Evolutionary conservation across 2,888 invertebrate species (phyloP).

Genomic region (Epinotia demarniana): DNA sequence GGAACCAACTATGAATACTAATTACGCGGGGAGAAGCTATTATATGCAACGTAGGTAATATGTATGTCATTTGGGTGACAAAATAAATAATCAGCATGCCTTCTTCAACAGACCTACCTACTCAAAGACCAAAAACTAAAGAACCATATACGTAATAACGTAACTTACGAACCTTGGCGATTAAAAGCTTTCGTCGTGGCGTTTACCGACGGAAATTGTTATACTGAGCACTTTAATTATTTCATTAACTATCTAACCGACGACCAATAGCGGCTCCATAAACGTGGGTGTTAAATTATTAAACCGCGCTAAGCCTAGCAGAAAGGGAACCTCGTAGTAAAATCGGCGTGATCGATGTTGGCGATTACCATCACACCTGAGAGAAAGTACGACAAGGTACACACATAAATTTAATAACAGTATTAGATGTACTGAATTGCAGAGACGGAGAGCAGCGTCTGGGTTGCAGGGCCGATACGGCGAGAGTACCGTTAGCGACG

Average conservation of each 20-base stretch:
- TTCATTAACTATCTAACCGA: constrained; percentile 21
- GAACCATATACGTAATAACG: constrained; percentile 11
- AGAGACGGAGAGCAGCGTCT: constrained; percentile 65
- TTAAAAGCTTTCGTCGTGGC: constrained; percentile 16
- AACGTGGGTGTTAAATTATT: constrained; percentile 64
- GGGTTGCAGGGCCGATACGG: constrained; percentile 56
- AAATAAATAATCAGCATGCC: constrained; percentile 8
- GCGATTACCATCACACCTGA: constrained; percentile 70
- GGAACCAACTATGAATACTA: constrained; percentile 37
- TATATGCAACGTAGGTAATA: constrained; percentile 16
- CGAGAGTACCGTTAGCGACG: constrained; percentile 71
- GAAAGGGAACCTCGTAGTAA: constrained; percentile 64
- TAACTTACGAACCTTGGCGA: constrained; percentile 7
- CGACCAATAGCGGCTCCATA: constrained; percentile 21
- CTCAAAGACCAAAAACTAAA: not conserved
- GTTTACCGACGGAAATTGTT: constrained; percentile 19
- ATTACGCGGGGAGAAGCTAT: constrained; percentile 10
- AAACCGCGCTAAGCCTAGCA: constrained; percentile 57
- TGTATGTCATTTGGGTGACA: constrained; percentile 2
- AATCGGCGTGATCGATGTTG: constrained; percentile 70
- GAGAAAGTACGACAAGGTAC: constrained; percentile 76
- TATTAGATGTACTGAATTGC: constrained; percentile 80
- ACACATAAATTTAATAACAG: constrained; percentile 80
- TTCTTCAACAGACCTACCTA: constrained; percentile 8
- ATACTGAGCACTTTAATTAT: constrained; percentile 18